phyloP scores from a whole-genome alignment of 2,888 invertebrate genomes.

The Drosophila antonietae region DNA sequence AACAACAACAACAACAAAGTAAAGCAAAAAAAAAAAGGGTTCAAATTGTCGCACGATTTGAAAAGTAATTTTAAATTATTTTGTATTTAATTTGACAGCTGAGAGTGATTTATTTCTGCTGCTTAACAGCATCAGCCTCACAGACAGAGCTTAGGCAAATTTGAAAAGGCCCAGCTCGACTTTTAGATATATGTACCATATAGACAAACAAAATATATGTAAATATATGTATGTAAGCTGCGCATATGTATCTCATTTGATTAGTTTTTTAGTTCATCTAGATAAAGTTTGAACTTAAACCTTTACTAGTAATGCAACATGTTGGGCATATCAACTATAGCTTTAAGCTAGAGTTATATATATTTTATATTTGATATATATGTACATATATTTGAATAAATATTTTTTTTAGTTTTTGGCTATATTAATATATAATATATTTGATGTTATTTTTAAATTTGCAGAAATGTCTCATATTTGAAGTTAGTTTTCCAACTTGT shows the following conservation, averaged over 20 bases:
- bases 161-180: neutral
- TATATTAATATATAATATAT: too few species aligned
- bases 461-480: too few species aligned
- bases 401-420: too few species aligned
- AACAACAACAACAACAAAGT: neutral
- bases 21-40: slow-evolving; percentile 29
- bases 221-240: neutral
- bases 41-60: slow-evolving; percentile 38
- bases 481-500: too few species aligned
- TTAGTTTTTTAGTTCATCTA: slow-evolving; percentile 1
- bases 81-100: slow-evolving; percentile 48
- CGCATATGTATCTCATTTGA: neutral
- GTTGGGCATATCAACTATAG: neutral
- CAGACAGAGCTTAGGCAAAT: slow-evolving; percentile 18
- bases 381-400: too few species aligned
- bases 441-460: too few species aligned
- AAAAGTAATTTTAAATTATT: slow-evolving; percentile 52
- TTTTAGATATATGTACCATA: neutral
- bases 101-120: slow-evolving; percentile 40
- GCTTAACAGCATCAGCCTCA: neutral
- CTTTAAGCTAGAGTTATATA: too few species aligned
- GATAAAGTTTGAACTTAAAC: neutral
- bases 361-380: too few species aligned
- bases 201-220: neutral
- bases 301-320: neutral